These are phyloP conservation scores for Nycticebus coucang DNA, from an alignment of 2,113 vertebrate species.

Conservation along the genomic window DNA sequence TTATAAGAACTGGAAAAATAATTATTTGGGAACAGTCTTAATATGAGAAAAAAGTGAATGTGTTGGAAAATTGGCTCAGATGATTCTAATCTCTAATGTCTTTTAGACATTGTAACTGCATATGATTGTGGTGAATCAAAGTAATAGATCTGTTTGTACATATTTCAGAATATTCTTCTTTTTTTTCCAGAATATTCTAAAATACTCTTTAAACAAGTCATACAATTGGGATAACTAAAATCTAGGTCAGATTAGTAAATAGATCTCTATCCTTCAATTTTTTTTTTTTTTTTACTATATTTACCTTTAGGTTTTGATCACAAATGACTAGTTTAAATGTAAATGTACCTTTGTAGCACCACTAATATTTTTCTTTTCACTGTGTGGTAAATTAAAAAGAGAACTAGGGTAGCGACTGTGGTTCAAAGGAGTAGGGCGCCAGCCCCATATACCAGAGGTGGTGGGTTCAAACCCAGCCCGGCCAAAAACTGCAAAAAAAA, in stretches of 20 bases:
- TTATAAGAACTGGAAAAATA: constrained; percentile 26
- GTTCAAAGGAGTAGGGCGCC: too few relatives aligned
- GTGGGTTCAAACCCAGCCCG: too few relatives aligned
- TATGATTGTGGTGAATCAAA: neutral
- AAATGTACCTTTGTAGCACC: neutral
- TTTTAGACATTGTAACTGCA: neutral
- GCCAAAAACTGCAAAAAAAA: too few relatives aligned
- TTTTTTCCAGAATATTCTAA: constrained; percentile 1
- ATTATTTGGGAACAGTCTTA: neutral
- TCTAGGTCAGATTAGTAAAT: neutral
- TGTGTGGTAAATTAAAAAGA: neutral
- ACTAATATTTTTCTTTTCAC: neutral
- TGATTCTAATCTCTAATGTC: neutral
- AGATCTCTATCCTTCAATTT: neutral
- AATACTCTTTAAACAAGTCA: neutral
- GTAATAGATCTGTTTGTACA: neutral
- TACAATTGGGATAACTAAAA: neutral
- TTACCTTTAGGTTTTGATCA: neutral
- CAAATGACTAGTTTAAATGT: neutral
- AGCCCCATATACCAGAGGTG: too few relatives aligned
- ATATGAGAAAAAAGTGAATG: neutral
- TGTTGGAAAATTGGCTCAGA: neutral
- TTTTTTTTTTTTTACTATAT: neutral
- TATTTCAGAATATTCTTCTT: constrained; percentile 33
- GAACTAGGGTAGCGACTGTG: neutral